Base-by-base conservation (phyloP, 2,797 vertebrate genomes). In the Xenentodon cancila region DNA sequence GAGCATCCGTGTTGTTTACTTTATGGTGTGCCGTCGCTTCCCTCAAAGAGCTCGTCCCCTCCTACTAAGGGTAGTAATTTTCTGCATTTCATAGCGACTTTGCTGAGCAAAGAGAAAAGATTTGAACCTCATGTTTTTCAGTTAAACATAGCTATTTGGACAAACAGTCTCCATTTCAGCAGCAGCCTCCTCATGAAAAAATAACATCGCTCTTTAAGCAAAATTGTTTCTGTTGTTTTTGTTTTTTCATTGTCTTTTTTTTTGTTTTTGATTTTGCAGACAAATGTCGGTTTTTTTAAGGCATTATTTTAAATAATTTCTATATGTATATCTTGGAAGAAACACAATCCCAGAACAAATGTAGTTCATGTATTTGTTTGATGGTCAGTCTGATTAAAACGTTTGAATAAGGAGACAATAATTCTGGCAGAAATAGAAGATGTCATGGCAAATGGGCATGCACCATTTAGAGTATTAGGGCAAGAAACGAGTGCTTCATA, bases 41-140 rank as follows among this genome's bases (percentile, higher is more conserved):
- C n/a, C 54, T 64, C 18, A 16, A 65, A 63, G 42, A 32, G 57
- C 42, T 58, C 49, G 16, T 51, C 12, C 43, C 44, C 64, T 48
- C 71, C 20, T 48, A 18, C 37, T 53, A 45, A 32, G 34, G 21
- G 37, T 40, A 12, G 43, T 59, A 64, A 47, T 71, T 60, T 61
- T 63, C 54, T 46, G 25, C 30, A 40, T 65, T 71, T 53, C 20
- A 59, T 18, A 53, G 17, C 18, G 4, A 25, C 7, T 44, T 63
- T 60, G 13, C 49, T 43, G 34, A 27, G 37, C 43, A 13, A 21
- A 44, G 30, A 58, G 27, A 71, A 76, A 60, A 59, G 45, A 12
- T 52, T 54, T 42, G 19, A 57, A 49, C 12, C 17, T 37, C 3
- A 62, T 61, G 20, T 59, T 59, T 61, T 54, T 64, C 25, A 69